A percentile compares a stretch with the other conserved stretches of the same genome.
phyloP scores from a whole-genome alignment of 2,797 vertebrate species.

The Pseudomugil gertrudae region DNA sequence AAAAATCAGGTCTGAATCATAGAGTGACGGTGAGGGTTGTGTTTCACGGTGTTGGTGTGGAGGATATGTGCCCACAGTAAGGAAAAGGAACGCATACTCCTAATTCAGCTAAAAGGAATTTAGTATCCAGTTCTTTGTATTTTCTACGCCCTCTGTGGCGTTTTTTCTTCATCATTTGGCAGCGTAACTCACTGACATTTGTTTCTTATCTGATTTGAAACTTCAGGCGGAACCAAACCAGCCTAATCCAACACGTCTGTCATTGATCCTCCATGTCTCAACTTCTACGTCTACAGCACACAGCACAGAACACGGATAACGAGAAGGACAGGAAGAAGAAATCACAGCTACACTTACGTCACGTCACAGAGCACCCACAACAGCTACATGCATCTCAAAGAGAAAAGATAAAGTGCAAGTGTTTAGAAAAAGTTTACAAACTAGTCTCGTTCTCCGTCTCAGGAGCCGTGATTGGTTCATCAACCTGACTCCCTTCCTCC shows the following conservation, averaged over 20 bases:
- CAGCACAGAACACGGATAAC: constrained; percentile 91
- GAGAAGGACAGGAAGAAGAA: constrained; percentile 89
- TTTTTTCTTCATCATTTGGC: neutral
- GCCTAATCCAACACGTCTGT: constrained; percentile 8
- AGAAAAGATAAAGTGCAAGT: constrained; percentile 61
- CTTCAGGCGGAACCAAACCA: neutral
- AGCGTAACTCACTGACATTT: neutral
- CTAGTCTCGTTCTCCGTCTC: constrained; percentile 97
- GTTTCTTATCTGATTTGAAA: constrained; percentile 6
- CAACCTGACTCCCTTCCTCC: constrained; percentile 97
- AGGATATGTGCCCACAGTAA: constrained; percentile 79
- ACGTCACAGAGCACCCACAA: constrained; percentile 94
- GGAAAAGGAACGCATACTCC: constrained; percentile 12
- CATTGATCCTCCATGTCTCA: constrained; percentile 11
- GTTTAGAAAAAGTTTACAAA: constrained; percentile 97
- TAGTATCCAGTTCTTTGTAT: constrained; percentile 1
- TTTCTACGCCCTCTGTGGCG: neutral
- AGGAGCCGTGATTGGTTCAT: constrained; percentile 93
- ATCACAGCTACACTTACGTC: constrained; percentile 88
- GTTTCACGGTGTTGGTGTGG: constrained; percentile 48
- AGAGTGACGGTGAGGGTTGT: constrained; percentile 29
- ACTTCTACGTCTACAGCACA: constrained; percentile 53
- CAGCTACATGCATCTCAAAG: constrained; percentile 92
- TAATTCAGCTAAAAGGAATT: constrained; percentile 1
- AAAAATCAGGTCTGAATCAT: neutral